These are phyloP conservation scores for Metellina segmentata DNA, from an alignment of 2,888 invertebrate species.

Conservation along the genomic window DNA sequence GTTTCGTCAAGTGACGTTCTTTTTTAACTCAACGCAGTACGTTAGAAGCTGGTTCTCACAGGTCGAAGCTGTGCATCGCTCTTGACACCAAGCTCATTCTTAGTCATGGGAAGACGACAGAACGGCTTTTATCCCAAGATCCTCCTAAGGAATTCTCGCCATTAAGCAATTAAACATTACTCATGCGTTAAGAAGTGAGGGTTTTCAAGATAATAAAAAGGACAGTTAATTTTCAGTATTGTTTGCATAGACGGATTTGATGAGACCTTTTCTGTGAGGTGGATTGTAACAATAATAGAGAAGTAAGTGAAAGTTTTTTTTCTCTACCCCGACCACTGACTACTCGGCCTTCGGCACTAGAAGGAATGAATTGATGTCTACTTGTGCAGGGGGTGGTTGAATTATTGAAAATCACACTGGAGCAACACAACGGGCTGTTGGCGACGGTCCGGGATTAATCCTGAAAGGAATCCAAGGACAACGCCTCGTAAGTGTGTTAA, in stretches of 20 bases:
- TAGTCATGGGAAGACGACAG: slow-evolving; percentile 44
- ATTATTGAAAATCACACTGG: too few species aligned
- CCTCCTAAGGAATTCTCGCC: slow-evolving; percentile 21
- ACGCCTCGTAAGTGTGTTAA: too few species aligned
- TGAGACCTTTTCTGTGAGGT: neutral
- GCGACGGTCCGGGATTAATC: too few species aligned
- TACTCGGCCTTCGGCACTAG: too few species aligned
- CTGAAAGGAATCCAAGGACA: too few species aligned
- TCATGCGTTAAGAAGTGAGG: slow-evolving; percentile 35
- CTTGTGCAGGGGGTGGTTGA: too few species aligned
- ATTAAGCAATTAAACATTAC: slow-evolving; percentile 36
- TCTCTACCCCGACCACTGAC: neutral
- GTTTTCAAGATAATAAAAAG: slow-evolving; percentile 32
- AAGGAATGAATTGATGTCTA: too few species aligned
- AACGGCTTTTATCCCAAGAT: slow-evolving; percentile 25
- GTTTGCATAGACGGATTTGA: slow-evolving; percentile 2
- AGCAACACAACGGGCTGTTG: too few species aligned
- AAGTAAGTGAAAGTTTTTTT: neutral
- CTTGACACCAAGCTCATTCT: slow-evolving; percentile 45
- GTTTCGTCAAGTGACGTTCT: slow-evolving; percentile 1
- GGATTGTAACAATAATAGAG: neutral
- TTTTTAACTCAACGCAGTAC: slow-evolving; percentile 1
- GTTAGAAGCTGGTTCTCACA: slow-evolving; percentile 29
- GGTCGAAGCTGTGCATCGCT: slow-evolving; percentile 21
- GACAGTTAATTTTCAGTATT: slow-evolving; percentile 11